A percentile compares a stretch with the other conserved stretches of the same genome.
Evolutionary conservation across 2,888 invertebrate species (phyloP).

Genomic region (Herminia tarsipennalis): DNA sequence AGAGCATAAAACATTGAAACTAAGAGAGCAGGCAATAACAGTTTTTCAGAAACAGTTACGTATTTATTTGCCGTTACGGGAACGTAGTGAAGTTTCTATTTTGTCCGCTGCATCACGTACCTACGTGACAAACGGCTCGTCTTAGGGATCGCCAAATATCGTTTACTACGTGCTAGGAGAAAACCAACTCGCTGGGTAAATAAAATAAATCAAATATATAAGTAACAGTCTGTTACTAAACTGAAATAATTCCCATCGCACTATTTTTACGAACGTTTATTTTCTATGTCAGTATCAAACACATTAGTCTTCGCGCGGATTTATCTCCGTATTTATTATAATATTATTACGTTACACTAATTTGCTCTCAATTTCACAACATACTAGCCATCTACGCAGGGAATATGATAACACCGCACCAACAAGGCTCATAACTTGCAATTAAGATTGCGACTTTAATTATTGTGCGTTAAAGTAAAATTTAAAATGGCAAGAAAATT

Average conservation of each 20-base stretch:
- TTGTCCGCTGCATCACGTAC: slow-evolving; percentile 80
- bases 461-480: too few species aligned
- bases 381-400: too few species aligned
- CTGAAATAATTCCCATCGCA: slow-evolving; percentile 63
- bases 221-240: slow-evolving; percentile 77
- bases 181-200: slow-evolving; percentile 81
- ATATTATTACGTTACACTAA: too few species aligned
- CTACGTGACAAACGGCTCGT: slow-evolving; percentile 84
- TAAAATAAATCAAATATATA: slow-evolving; percentile 84
- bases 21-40: slow-evolving; percentile 53
- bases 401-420: too few species aligned
- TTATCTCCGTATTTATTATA: too few species aligned
- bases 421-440: too few species aligned
- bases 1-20: too few species aligned
- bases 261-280: slow-evolving; percentile 54
- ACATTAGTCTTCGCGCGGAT: too few species aligned
- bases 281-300: too few species aligned
- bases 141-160: slow-evolving; percentile 86
- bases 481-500: too few species aligned
- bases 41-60: slow-evolving; percentile 70
- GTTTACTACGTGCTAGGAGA: slow-evolving; percentile 84
- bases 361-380: too few species aligned
- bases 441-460: too few species aligned
- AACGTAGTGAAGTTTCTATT: slow-evolving; percentile 79
- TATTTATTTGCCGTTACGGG: slow-evolving; percentile 80